These are phyloP conservation scores for Mycetomoellerius zeteki DNA, from an alignment of 1,140 invertebrate species.

Conservation along the genomic window DNA sequence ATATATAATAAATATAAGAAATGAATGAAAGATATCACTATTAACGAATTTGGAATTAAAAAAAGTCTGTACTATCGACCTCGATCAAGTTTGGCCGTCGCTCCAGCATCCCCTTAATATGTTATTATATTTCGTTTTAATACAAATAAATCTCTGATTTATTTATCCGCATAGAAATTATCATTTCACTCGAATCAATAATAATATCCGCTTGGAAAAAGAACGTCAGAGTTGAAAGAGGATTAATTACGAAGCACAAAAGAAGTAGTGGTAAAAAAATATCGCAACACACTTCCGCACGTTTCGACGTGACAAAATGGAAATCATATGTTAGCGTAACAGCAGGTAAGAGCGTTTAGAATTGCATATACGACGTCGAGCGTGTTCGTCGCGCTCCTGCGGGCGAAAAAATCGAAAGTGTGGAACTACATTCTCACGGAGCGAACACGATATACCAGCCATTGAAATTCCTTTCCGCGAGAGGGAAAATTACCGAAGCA, in stretches of 20 bases:
- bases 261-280: background rate
- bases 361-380: slow-evolving; percentile 18
- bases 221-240: background rate
- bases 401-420: slow-evolving; percentile 25
- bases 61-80: too few species aligned
- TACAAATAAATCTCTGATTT: background rate
- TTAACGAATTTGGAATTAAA: too few species aligned
- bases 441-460: background rate
- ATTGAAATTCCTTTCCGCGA: slow-evolving; percentile 28
- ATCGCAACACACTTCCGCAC: slow-evolving; percentile 13
- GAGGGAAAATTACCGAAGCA: slow-evolving; percentile 23
- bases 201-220: slow-evolving; percentile 9
- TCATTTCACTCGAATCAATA: background rate
- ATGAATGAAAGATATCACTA: too few species aligned
- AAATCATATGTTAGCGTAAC: background rate
- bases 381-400: background rate
- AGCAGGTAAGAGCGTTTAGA: slow-evolving; percentile 2
- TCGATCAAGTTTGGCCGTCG: too few species aligned
- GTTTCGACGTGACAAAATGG: slow-evolving; percentile 15
- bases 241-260: slow-evolving; percentile 10
- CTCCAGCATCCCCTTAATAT: too few species aligned
- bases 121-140: slow-evolving; percentile 25
- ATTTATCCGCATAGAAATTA: slow-evolving; percentile 4
- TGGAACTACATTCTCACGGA: background rate
- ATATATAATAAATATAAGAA: too few species aligned